These are phyloP conservation scores for Bradypus variegatus DNA, from an alignment of 2,797 vertebrate genomes.

Conservation along the genomic window DNA sequence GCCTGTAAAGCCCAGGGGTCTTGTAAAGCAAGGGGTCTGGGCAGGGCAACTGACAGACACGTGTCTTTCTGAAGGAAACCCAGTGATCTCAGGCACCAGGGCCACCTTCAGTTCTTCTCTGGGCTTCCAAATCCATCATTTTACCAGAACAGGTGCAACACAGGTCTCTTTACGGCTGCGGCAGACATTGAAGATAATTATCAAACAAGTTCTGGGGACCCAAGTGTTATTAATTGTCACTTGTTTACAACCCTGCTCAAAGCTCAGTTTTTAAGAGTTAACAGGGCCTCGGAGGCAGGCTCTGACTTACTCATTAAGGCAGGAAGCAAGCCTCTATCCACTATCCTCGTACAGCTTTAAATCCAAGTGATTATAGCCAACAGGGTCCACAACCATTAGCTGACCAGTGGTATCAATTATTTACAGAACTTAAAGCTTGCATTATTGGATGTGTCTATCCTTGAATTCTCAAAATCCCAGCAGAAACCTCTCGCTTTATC, in stretches of 20 bases:
- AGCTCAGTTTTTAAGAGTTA: constrained; percentile 28
- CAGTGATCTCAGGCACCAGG: rapidly evolving
- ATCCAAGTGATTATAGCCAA: neutral
- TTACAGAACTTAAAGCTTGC: constrained; percentile 40
- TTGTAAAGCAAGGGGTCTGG: rapidly evolving
- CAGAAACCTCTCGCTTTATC: constrained; percentile 6
- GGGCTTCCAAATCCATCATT: neutral
- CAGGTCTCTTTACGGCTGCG: neutral
- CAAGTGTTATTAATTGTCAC: constrained; percentile 43
- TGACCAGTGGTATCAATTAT: constrained; percentile 27
- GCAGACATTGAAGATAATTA: constrained; percentile 19
- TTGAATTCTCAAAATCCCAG: constrained; percentile 44
- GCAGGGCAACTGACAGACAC: rapidly evolving
- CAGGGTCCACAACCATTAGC: neutral
- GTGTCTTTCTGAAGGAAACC: neutral
- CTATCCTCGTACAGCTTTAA: neutral
- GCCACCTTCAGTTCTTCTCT: neutral
- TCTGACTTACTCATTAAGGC: constrained; percentile 35
- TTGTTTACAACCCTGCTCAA: constrained; percentile 38
- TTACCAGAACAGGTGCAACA: neutral
- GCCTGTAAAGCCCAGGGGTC: rapidly evolving
- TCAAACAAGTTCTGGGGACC: neutral
- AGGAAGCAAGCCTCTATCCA: neutral
- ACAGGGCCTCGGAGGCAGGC: neutral
- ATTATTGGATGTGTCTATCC: constrained; percentile 6